phyloP scores from a whole-genome alignment of 2,797 vertebrate species.

The Microctenopoma stevenorrisi region DNA sequence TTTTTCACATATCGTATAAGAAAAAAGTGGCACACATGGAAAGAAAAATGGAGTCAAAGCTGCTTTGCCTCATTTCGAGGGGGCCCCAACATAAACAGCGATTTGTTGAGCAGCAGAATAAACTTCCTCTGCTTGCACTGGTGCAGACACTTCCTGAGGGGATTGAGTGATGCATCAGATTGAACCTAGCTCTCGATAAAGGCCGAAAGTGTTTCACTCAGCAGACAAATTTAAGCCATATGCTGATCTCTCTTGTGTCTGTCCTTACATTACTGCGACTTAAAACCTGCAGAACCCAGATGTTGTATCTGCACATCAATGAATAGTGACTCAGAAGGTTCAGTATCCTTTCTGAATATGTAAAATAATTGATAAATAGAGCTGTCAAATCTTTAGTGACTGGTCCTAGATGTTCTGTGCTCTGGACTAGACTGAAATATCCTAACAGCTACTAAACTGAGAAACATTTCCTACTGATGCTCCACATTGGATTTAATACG shows the following conservation, averaged over 20 bases:
- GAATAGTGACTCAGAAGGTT: background rate
- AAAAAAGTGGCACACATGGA: conserved; percentile 65
- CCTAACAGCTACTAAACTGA: background rate
- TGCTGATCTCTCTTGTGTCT: conserved; percentile 30
- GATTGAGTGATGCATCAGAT: conserved; percentile 58
- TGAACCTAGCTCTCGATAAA: conserved; percentile 44
- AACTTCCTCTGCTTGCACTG: conserved; percentile 77
- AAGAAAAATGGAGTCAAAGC: conserved; percentile 39
- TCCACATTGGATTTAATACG: background rate
- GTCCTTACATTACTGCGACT: conserved; percentile 17
- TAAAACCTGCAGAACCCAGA: background rate
- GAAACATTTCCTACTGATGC: background rate
- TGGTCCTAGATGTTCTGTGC: too few relatives aligned
- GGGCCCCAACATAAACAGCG: conserved; percentile 78
- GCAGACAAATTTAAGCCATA: conserved; percentile 63
- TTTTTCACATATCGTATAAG: conserved; percentile 66
- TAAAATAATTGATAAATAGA: background rate
- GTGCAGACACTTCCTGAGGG: conserved; percentile 78
- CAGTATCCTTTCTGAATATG: background rate
- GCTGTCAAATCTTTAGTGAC: too few relatives aligned
- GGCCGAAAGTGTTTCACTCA: conserved; percentile 49
- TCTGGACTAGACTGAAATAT: conserved; percentile 9
- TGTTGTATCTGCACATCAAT: background rate
- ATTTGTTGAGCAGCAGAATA: conserved; percentile 71
- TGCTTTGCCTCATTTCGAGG: conserved; percentile 48